These are phyloP conservation scores for Andinoacara biseriatus DNA, from an alignment of 2,113 vertebrate genomes.

Conservation along the genomic window DNA sequence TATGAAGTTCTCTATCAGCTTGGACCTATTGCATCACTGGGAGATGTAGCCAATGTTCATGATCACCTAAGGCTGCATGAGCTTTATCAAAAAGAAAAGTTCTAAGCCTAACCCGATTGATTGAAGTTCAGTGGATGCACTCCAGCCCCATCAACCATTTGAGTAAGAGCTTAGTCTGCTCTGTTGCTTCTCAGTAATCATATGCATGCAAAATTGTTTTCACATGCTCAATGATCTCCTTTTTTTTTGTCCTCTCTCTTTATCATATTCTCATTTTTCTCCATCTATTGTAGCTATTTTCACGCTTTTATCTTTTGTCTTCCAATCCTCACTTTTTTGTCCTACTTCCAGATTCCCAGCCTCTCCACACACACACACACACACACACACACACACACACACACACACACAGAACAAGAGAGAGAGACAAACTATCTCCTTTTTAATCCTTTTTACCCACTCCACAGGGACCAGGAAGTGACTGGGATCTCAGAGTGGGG, in stretches of 20 bases:
- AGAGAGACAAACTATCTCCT: neutral
- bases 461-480: conserved; percentile 40
- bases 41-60: neutral
- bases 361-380: neutral
- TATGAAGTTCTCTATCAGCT: neutral
- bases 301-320: neutral
- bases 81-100: neutral
- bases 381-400: neutral
- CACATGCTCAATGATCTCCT: neutral
- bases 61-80: neutral
- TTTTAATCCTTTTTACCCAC: neutral
- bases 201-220: neutral
- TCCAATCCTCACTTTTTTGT: neutral
- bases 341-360: neutral
- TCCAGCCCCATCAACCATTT: neutral
- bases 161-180: neutral
- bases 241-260: neutral
- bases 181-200: neutral
- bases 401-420: neutral
- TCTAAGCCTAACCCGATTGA: neutral
- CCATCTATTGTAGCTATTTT: neutral
- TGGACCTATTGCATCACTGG: neutral
- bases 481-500: conserved; percentile 12
- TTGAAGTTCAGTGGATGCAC: neutral
- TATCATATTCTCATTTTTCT: neutral